Evolutionary conservation across 2,797 vertebrate genomes (phyloP).

Genomic region (Lithobates sylvaticus): DNA sequence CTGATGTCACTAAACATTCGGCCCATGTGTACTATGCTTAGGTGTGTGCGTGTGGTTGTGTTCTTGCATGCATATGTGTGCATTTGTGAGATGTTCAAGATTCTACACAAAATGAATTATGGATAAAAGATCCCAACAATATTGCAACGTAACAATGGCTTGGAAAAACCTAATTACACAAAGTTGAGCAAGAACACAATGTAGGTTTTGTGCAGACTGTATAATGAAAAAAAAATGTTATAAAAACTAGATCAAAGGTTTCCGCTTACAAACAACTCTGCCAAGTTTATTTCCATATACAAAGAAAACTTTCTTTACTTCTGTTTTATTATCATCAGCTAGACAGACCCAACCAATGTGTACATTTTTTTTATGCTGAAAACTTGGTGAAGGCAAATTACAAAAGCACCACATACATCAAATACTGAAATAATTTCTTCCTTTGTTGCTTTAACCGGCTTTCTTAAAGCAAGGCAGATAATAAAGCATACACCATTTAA

Average conservation of each 20-base stretch:
- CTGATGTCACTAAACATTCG: no score
- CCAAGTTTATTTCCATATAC: slow-evolving; percentile 16
- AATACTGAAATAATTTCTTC: slow-evolving; percentile 51
- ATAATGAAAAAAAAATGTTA: not conserved
- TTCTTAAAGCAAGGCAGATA: slow-evolving; percentile 51
- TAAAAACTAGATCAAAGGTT: slow-evolving; percentile 16
- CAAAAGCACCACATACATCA: slow-evolving; percentile 53
- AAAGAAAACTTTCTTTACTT: slow-evolving; percentile 29
- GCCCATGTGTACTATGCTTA: no score
- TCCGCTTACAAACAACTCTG: not conserved
- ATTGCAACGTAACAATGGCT: not conserved
- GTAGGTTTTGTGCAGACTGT: not conserved
- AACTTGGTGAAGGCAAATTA: slow-evolving; percentile 35
- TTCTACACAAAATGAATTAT: not conserved
- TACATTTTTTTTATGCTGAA: slow-evolving; percentile 20
- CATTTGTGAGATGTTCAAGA: no score
- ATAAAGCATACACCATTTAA: slow-evolving; percentile 57
- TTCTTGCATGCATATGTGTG: no score
- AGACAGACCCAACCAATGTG: slow-evolving; percentile 42
- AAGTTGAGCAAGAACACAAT: not conserved
- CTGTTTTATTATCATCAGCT: slow-evolving; percentile 42
- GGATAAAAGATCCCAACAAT: not conserved
- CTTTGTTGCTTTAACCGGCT: slow-evolving; percentile 56
- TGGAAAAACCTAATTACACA: slow-evolving; percentile 6
- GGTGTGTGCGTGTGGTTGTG: no score